phyloP scores from a whole-genome alignment of 2,888 invertebrate species.

The Electrophaes corylata region DNA sequence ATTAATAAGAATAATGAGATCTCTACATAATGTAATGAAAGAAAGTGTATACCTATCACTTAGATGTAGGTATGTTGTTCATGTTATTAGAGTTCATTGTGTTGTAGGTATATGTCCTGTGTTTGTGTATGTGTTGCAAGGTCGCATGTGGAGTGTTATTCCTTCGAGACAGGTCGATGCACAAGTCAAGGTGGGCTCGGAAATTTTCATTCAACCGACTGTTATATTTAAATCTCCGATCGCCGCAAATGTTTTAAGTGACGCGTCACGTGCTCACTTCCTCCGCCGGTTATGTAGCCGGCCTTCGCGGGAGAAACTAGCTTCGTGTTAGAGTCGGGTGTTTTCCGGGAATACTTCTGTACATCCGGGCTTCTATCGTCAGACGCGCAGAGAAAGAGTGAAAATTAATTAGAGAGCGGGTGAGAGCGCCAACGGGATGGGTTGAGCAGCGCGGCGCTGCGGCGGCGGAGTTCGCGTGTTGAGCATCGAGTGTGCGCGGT shows the following conservation, averaged over 20 bases:
- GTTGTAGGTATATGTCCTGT: slow-evolving; percentile 45
- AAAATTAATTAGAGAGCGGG: slow-evolving; percentile 39
- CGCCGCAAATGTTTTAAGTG: slow-evolving; percentile 67
- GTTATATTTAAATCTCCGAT: slow-evolving; percentile 76
- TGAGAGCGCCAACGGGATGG: slow-evolving; percentile 37
- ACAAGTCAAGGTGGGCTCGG: slow-evolving; percentile 79
- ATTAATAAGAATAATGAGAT: slow-evolving; percentile 37
- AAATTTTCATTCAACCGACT: slow-evolving; percentile 78
- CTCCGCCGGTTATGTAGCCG: slow-evolving; percentile 47
- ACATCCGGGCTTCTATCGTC: slow-evolving; percentile 59
- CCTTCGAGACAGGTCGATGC: slow-evolving; percentile 77
- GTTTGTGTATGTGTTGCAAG: slow-evolving; percentile 74
- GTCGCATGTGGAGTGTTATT: slow-evolving; percentile 70
- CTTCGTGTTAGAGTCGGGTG: slow-evolving; percentile 34
- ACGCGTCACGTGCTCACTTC: slow-evolving; percentile 73
- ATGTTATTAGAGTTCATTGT: slow-evolving; percentile 52
- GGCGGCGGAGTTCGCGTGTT: slow-evolving; percentile 28
- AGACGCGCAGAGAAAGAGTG: slow-evolving; percentile 32
- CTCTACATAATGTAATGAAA: slow-evolving; percentile 39
- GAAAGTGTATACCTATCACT: slow-evolving; percentile 58
- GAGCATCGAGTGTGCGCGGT: slow-evolving; percentile 43
- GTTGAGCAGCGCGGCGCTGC: not conserved
- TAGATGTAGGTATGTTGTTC: slow-evolving; percentile 55
- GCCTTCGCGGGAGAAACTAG: slow-evolving; percentile 28
- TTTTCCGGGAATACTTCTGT: slow-evolving; percentile 65